Evolutionary conservation across 2,797 vertebrate species (phyloP).

Genomic region (Martes flavigula): DNA sequence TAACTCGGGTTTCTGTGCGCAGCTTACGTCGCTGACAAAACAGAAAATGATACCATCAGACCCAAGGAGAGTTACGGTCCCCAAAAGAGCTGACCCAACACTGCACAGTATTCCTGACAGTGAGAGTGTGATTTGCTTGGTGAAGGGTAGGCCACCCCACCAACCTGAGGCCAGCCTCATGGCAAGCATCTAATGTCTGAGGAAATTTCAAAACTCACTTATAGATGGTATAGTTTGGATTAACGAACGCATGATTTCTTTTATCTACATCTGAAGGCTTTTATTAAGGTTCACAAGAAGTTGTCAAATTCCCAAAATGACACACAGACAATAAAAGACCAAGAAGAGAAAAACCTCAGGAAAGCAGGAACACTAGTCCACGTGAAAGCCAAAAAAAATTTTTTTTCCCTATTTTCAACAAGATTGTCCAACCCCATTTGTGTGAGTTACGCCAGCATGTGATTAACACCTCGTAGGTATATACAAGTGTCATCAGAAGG

Average conservation of each 20-base stretch:
- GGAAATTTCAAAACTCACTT: not conserved
- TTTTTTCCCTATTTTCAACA: not conserved
- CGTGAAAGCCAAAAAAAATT: not conserved
- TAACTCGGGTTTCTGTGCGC: not conserved
- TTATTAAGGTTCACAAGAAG: not conserved
- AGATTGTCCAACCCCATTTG: not conserved
- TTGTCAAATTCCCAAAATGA: not conserved
- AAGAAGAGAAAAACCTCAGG: not conserved
- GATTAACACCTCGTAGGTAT: not conserved
- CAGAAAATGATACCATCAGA: not conserved
- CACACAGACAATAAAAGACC: not conserved
- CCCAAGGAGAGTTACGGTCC: not conserved
- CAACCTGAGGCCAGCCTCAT: not conserved
- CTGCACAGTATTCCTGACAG: not conserved
- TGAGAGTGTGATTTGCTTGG: not conserved
- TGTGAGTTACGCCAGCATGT: not conserved
- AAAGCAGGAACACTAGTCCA: not conserved
- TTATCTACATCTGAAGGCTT: not conserved
- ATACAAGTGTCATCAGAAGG: not conserved
- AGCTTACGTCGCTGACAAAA: not conserved
- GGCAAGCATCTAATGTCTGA: not conserved
- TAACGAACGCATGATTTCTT: not conserved
- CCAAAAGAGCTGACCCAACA: not conserved
- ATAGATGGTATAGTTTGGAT: not conserved
- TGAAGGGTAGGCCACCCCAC: not conserved